Evolutionary conservation across 2,888 invertebrate genomes (phyloP).

Genomic region (Cataglyphis livida): DNA sequence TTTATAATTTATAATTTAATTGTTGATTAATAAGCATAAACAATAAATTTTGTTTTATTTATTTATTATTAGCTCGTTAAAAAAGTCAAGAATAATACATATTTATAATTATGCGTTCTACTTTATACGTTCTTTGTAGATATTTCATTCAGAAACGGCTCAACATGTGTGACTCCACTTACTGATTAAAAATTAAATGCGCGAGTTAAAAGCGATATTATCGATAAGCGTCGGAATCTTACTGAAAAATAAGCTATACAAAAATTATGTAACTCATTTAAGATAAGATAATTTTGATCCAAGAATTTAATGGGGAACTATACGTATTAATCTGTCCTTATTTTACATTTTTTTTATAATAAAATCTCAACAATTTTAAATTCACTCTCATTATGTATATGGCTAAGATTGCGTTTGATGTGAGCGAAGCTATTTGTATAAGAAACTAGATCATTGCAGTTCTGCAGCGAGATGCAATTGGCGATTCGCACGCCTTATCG

Average conservation of each 20-base stretch:
- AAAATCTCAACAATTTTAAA: background rate
- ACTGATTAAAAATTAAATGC: background rate
- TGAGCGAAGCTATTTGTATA: background rate
- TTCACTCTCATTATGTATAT: background rate
- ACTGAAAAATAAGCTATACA: background rate
- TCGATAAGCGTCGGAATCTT: background rate
- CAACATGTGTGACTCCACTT: background rate
- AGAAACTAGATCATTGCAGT: background rate
- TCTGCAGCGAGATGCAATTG: slow-evolving; percentile 23
- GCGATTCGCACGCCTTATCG: slow-evolving; percentile 26
- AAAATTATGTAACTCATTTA: slow-evolving; percentile 12
- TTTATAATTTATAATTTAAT: background rate
- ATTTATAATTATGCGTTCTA: background rate
- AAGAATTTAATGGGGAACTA: background rate
- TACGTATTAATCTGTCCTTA: background rate
- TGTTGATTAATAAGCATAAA: background rate
- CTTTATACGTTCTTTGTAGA: background rate
- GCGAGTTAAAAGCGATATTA: background rate
- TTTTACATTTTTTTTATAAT: background rate
- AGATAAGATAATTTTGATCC: background rate
- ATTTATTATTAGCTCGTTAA: too few relatives aligned
- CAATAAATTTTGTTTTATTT: background rate
- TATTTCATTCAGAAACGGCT: background rate
- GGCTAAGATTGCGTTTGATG: background rate
- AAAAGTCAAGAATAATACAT: background rate